A percentile compares a stretch with the other conserved stretches of the same genome.
phyloP scores from a whole-genome alignment of 2,888 invertebrate species.

The Baccha elongata region DNA sequence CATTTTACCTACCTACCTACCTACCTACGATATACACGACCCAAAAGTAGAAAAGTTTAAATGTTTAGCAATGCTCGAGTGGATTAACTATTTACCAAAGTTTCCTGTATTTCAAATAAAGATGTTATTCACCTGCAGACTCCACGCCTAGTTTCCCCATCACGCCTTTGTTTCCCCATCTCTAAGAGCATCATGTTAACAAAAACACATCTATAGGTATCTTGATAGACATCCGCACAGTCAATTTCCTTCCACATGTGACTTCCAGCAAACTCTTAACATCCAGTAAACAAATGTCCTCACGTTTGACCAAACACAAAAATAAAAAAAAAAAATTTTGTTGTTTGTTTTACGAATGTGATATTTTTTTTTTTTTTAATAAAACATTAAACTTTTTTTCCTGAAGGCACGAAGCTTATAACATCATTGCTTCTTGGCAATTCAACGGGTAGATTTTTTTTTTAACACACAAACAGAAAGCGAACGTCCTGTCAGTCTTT shows the following conservation, averaged over 20 bases:
- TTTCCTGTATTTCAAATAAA: slow-evolving; percentile 10
- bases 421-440: slow-evolving; percentile 66
- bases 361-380: slow-evolving; percentile 25
- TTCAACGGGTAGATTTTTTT: slow-evolving; percentile 54
- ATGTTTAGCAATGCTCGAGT: neutral
- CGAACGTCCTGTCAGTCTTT: neutral
- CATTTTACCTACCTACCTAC: too few species aligned
- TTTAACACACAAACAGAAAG: slow-evolving; percentile 40
- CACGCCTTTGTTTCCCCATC: neutral
- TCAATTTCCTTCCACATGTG: slow-evolving; percentile 47
- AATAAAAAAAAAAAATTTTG: slow-evolving; percentile 27
- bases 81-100: slow-evolving; percentile 17
- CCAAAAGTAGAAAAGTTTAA: neutral
- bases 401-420: slow-evolving; percentile 43
- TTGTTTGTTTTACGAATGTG: slow-evolving; percentile 39
- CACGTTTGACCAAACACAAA: slow-evolving; percentile 59
- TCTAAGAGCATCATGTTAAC: neutral
- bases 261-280: slow-evolving; percentile 30
- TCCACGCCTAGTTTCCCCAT: neutral
- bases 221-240: slow-evolving; percentile 6
- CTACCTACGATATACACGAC: too few species aligned
- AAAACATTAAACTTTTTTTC: slow-evolving; percentile 59
- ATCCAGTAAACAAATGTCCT: slow-evolving; percentile 55
- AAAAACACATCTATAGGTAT: neutral
- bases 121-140: slow-evolving; percentile 28